These are phyloP conservation scores for Odontesthes bonariensis DNA, from an alignment of 2,113 vertebrate species.

Conservation along the genomic window DNA sequence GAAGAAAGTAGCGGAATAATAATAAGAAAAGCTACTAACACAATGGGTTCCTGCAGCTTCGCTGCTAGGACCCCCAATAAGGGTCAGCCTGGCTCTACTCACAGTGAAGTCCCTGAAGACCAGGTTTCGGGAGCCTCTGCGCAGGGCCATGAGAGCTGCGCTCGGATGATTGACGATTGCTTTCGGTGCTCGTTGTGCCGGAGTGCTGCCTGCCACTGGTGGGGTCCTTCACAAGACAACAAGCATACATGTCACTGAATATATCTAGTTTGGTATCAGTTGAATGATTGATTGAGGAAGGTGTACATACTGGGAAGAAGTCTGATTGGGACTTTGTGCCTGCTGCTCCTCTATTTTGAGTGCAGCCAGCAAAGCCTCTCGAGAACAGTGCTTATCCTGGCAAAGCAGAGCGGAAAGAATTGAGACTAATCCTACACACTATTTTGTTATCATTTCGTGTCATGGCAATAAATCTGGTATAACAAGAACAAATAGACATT, in stretches of 20 bases:
- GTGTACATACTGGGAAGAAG: conserved; percentile 87
- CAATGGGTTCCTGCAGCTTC: too few species aligned
- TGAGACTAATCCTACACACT: background rate
- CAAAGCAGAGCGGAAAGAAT: background rate
- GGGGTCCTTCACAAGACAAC: conserved; percentile 83
- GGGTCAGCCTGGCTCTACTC: conserved; percentile 72
- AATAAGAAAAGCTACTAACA: too few species aligned
- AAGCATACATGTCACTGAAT: background rate
- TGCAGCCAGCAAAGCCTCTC: conserved; percentile 94
- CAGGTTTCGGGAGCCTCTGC: conserved; percentile 96
- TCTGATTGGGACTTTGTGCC: conserved; percentile 91
- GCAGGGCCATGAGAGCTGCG: conserved; percentile 97
- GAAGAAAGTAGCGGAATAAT: too few species aligned
- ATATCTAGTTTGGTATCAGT: background rate
- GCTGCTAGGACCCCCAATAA: too few species aligned
- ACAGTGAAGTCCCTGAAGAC: conserved; percentile 99
- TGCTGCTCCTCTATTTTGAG: conserved; percentile 96
- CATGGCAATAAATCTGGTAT: background rate
- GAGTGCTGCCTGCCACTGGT: conserved; percentile 82
- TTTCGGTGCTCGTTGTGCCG: conserved; percentile 92
- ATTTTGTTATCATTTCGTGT: background rate
- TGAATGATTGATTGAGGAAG: background rate
- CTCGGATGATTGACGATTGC: conserved; percentile 98
- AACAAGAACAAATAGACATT: background rate
- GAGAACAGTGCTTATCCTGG: conserved; percentile 99